Evolutionary conservation across 2,797 vertebrate genomes (phyloP).

Genomic region (Amazona ochrocephala): DNA sequence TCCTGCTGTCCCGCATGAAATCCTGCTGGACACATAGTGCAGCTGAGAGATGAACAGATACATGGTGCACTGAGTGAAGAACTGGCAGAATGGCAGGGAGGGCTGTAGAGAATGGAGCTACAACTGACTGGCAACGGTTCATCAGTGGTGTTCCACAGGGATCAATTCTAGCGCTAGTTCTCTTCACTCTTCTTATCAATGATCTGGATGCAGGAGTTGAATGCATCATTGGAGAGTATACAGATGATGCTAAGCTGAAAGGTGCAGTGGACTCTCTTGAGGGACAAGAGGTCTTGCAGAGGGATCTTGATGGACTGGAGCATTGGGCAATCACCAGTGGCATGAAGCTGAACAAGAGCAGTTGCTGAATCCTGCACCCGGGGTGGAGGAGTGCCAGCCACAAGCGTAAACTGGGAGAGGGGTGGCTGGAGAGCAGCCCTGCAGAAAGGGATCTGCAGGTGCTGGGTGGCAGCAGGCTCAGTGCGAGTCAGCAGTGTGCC

Average conservation of each 20-base stretch:
- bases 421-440: neutral
- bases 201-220: neutral
- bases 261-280: neutral
- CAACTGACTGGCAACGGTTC: neutral
- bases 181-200: neutral
- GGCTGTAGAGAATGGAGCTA: no score
- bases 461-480: neutral
- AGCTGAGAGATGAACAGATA: neutral
- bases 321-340: accelerated
- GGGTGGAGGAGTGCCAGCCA: no score
- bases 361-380: neutral
- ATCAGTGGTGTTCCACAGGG: neutral
- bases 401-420: no score
- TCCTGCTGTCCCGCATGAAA: neutral
- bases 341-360: neutral
- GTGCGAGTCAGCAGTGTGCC: no score
- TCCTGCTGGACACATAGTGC: neutral
- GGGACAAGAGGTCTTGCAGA: neutral
- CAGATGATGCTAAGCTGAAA: neutral
- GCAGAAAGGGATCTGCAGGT: neutral
- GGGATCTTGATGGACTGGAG: neutral
- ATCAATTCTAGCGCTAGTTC: neutral
- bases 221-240: neutral
- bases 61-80: neutral
- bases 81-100: neutral